phyloP scores from a whole-genome alignment of 2,888 invertebrate species.

The Melieria crassipennis region DNA sequence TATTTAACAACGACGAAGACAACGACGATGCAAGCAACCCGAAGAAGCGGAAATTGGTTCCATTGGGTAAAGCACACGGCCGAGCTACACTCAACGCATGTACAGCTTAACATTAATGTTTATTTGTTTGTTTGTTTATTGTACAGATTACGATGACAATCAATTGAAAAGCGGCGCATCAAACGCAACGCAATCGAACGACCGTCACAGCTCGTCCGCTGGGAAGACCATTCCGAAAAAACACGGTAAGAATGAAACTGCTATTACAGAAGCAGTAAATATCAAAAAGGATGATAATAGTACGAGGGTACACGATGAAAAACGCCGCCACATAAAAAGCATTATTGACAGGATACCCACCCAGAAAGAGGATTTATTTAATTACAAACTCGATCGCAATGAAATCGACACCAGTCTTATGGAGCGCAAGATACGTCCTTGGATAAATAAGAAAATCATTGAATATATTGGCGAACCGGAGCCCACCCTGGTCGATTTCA shows the following conservation, averaged over 20 bases:
- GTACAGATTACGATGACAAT: slow-evolving; percentile 61
- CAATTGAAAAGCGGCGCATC: slow-evolving; percentile 38
- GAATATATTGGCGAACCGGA: slow-evolving; percentile 99
- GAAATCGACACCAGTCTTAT: slow-evolving; percentile 82
- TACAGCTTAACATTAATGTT: not conserved
- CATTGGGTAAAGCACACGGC: slow-evolving; percentile 69
- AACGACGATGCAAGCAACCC: slow-evolving; percentile 68
- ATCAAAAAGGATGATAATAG: slow-evolving; percentile 70
- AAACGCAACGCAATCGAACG: slow-evolving; percentile 33
- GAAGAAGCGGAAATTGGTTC: slow-evolving; percentile 83
- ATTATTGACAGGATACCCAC: slow-evolving; percentile 99
- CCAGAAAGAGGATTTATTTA: slow-evolving; percentile 95
- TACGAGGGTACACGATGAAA: slow-evolving; percentile 87
- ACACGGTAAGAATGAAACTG: slow-evolving; percentile 56
- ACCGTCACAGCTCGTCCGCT: slow-evolving; percentile 35
- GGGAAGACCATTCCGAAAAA: slow-evolving; percentile 49
- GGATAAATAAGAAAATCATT: slow-evolving; percentile 99
- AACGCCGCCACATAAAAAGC: slow-evolving; percentile 94
- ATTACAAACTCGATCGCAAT: slow-evolving; percentile 91
- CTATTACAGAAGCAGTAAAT: slow-evolving; percentile 54
- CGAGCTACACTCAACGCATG: not conserved
- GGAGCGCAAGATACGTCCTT: slow-evolving; percentile 97
- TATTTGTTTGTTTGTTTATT: not conserved
- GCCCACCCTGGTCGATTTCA: slow-evolving; percentile 97
- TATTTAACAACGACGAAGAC: slow-evolving; percentile 87